Conservation (phyloP, 1,140 invertebrate genomes). For the Zelostemma sp. region DNA sequence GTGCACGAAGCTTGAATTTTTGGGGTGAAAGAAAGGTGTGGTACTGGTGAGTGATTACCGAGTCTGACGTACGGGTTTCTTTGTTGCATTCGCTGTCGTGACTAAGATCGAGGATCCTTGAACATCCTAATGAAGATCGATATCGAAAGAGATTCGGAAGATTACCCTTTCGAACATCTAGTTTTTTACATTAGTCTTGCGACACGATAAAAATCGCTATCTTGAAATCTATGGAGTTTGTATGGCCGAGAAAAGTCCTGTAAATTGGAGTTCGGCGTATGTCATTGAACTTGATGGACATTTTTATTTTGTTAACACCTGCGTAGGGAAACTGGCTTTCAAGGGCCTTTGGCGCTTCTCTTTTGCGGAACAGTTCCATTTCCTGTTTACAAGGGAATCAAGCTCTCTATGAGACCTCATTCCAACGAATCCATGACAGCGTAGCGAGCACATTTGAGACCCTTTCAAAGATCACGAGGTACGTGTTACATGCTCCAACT, state of each 20-base stretch:
- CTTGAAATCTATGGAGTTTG: too few species aligned
- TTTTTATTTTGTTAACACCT: conserved; percentile 21
- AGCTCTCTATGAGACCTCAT: conserved; percentile 30
- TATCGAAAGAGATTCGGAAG: too few species aligned
- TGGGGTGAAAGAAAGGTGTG: conserved; percentile 24
- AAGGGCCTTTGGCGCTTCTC: conserved; percentile 32
- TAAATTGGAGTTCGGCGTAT: too few species aligned
- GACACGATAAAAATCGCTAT: too few species aligned
- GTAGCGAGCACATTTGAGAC: conserved; percentile 27
- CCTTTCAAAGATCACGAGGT: conserved; percentile 31
- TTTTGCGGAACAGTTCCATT: conserved; percentile 35
- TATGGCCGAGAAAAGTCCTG: too few species aligned
- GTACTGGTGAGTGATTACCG: conserved; percentile 34
- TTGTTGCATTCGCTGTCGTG: background rate
- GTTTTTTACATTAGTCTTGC: too few species aligned
- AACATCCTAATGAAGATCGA: background rate
- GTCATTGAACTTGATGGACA: too few species aligned
- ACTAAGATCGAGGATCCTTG: conserved; percentile 2
- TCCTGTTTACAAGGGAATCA: conserved; percentile 34
- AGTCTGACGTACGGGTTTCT: conserved; percentile 12
- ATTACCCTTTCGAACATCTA: conserved; percentile 1
- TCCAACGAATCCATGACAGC: conserved; percentile 32
- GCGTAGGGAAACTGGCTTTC: conserved; percentile 38
- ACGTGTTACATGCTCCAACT: conserved; percentile 22
- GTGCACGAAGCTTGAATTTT: conserved; percentile 5